These are phyloP conservation scores for Zosterops hypoxanthus DNA, from an alignment of 2,113 vertebrate species.

Conservation along the genomic window DNA sequence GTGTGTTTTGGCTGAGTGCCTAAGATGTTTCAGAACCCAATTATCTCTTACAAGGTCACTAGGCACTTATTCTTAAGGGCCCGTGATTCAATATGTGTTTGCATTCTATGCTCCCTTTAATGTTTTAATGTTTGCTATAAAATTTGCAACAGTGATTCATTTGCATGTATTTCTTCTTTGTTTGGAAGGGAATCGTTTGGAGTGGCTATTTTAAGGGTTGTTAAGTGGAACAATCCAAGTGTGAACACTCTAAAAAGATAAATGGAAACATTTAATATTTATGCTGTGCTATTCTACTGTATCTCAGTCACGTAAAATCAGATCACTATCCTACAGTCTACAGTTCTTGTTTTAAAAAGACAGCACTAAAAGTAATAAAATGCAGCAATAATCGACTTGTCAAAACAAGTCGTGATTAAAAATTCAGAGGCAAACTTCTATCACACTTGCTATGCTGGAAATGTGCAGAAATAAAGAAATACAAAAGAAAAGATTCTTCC, in stretches of 20 bases:
- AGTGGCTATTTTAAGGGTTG: slow-evolving; percentile 39
- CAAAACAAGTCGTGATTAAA: neutral
- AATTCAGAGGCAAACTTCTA: neutral
- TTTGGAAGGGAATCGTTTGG: neutral
- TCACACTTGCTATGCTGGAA: neutral
- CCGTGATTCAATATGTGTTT: neutral
- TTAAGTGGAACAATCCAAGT: slow-evolving; percentile 20
- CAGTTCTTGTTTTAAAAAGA: neutral
- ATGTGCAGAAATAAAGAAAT: neutral
- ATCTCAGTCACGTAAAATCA: neutral
- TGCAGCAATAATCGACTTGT: neutral
- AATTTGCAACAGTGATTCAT: slow-evolving; percentile 6
- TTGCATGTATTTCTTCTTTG: slow-evolving; percentile 8
- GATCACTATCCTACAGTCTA: neutral
- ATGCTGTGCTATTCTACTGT: neutral
- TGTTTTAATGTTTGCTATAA: slow-evolving; percentile 17
- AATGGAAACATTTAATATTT: slow-evolving; percentile 51
- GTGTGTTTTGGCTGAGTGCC: neutral
- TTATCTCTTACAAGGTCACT: slow-evolving; percentile 26
- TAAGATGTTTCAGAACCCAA: neutral
- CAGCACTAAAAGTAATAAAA: neutral
- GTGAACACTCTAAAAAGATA: neutral
- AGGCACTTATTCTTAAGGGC: slow-evolving; percentile 3
- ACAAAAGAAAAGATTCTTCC: neutral
- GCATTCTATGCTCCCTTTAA: neutral